Base-by-base conservation (phyloP, 2,113 vertebrate species). In the Penelope pileata region DNA sequence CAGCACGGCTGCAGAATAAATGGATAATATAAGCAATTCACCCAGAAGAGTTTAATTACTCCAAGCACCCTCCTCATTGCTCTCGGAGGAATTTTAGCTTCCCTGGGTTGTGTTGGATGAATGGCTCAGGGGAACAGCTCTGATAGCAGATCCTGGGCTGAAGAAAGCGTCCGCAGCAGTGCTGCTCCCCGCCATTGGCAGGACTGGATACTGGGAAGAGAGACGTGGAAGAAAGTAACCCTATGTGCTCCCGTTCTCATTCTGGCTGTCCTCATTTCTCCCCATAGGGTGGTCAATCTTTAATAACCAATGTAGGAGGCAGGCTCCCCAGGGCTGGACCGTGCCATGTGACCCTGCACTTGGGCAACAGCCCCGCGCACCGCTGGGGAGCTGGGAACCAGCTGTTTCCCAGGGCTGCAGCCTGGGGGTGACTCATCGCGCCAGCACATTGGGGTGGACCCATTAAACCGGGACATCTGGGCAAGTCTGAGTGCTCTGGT, bases 381-480 rank as follows among this genome's bases (percentile, higher is more conserved):
- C 68, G n/a, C 12, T 1, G 0, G 79, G 79, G 83, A 73, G 13
- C 73, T 68, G 84, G 88, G 81, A 85, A 79, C 2, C 2, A 63
- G 70, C 24, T 43, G 0, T 0, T 93, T 89, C 91, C 90, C 91
- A 93, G 73, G 79, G 70, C 84, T 79, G 16, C 77, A 72, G 54
- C 69, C 69, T 63, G 69, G 56, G 53, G 34, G 42, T 0, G 3
- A 29, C 67, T 88, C 14, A 76, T 90, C 67, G 45, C 60, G 12
- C 51, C 62, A 83, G 12, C 3, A 0, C 1, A 4, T 58, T 0
- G 0, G 45, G 60, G 43, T 58, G 70, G 60, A 47, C 32, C 29
- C 74, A 23, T 27, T 45, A 73, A 90, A 63, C 63, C 59, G 74
- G 85, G 80, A 77, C 76, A 83, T 77, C 36, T 45, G 79, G 59